phyloP scores from a whole-genome alignment of 2,113 vertebrate species.

The Lampris megalopsis region DNA sequence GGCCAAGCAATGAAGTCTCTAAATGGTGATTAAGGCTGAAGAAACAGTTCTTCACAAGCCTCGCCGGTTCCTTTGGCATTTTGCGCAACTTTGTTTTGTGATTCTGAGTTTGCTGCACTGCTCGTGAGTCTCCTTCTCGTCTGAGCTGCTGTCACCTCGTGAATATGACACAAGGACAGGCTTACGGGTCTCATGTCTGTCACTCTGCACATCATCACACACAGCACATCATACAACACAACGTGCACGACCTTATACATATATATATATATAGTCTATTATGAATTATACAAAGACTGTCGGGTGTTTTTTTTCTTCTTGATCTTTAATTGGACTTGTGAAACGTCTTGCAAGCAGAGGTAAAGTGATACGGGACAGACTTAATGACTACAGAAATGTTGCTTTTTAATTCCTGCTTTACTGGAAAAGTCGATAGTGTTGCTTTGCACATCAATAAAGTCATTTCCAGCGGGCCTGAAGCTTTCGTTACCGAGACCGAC shows the following conservation, averaged over 20 bases:
- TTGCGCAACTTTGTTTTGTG: too few relatives aligned
- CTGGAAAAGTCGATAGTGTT: conserved; percentile 80
- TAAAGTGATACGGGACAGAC: conserved; percentile 61
- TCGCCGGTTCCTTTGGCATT: too few relatives aligned
- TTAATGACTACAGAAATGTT: conserved; percentile 55
- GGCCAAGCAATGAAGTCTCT: too few relatives aligned
- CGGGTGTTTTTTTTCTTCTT: conserved; percentile 3
- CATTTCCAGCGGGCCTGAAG: conserved; percentile 72
- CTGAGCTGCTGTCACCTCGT: conserved; percentile 34
- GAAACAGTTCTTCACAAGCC: too few relatives aligned
- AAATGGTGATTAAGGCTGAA: too few relatives aligned
- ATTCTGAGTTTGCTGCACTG: conserved; percentile 12
- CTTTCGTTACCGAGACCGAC: conserved; percentile 70
- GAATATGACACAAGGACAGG: too few relatives aligned
- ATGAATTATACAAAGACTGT: background rate
- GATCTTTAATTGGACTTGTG: conserved; percentile 40
- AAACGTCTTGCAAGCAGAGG: conserved; percentile 25
- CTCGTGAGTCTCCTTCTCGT: conserved; percentile 1
- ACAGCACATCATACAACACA: too few relatives aligned
- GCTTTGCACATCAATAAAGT: conserved; percentile 74
- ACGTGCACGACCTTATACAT: too few relatives aligned
- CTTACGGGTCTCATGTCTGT: too few relatives aligned
- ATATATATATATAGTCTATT: too few relatives aligned
- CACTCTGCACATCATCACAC: too few relatives aligned
- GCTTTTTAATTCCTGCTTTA: conserved; percentile 69